A percentile compares a stretch with the other conserved stretches of the same genome.
These are phyloP conservation scores for Ctena decussata DNA, from an alignment of 2,888 invertebrate genomes.

Conservation along the genomic window DNA sequence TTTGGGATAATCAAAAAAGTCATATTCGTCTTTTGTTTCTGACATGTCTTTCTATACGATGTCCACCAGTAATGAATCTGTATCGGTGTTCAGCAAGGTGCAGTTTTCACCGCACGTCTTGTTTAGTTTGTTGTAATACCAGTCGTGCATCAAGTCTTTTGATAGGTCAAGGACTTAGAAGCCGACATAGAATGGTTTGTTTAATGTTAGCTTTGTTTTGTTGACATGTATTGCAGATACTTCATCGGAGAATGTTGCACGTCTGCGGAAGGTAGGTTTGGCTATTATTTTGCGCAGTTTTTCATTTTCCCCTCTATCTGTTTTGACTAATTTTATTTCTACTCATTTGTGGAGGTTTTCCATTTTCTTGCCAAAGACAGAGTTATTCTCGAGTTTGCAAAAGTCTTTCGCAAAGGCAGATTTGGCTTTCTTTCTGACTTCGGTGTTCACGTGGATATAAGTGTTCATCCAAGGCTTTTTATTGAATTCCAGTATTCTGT, in stretches of 20 bases:
- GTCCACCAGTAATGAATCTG: slow-evolving; percentile 72
- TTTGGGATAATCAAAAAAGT: slow-evolving; percentile 44
- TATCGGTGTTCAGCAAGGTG: slow-evolving; percentile 52
- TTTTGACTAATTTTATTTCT: background rate
- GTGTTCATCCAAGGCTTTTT: slow-evolving; percentile 79
- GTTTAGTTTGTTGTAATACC: slow-evolving; percentile 82
- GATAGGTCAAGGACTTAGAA: slow-evolving; percentile 37
- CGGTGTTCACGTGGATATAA: slow-evolving; percentile 79
- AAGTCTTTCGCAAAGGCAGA: slow-evolving; percentile 84
- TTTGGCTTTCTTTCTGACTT: slow-evolving; percentile 72
- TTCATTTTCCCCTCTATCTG: slow-evolving; percentile 16
- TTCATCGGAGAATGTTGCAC: slow-evolving; percentile 4
- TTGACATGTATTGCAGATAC: background rate
- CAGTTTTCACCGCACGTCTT: slow-evolving; percentile 68
- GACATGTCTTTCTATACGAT: slow-evolving; percentile 84
- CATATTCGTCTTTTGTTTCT: too few relatives aligned
- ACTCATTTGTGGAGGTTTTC: background rate
- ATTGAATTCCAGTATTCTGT: slow-evolving; percentile 80
- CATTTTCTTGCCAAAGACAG: slow-evolving; percentile 84
- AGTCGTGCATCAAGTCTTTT: slow-evolving; percentile 70
- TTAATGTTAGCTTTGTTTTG: slow-evolving; percentile 24
- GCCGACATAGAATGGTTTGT: slow-evolving; percentile 48
- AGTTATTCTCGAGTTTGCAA: slow-evolving; percentile 72
- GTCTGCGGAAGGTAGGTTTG: slow-evolving; percentile 52
- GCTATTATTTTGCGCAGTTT: background rate